phyloP scores from a whole-genome alignment of 35 echinoderm and acorn worm genomes.

The Nesometra sesokonis region DNA sequence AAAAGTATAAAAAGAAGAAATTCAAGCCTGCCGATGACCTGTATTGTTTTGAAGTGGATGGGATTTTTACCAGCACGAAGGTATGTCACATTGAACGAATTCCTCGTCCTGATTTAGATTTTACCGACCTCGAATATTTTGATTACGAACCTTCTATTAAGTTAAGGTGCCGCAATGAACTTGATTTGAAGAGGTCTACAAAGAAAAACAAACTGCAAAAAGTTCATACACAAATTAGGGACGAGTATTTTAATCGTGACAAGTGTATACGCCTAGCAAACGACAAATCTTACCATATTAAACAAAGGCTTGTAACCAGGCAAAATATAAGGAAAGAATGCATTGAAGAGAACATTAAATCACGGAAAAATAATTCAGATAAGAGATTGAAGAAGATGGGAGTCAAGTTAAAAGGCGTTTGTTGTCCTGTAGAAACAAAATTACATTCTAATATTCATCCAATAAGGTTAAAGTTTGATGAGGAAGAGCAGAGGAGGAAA shows the following conservation, averaged over 20 bases:
- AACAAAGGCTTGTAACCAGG: not conserved
- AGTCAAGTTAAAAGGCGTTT: not conserved
- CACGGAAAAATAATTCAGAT: not conserved
- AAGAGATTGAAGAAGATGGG: not conserved
- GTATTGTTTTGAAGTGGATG: not conserved
- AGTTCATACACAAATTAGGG: not conserved
- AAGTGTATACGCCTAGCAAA: not conserved
- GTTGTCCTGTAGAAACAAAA: not conserved
- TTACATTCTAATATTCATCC: not conserved
- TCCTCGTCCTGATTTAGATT: not conserved
- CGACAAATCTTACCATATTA: not conserved
- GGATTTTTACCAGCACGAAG: not conserved
- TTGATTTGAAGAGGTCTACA: not conserved
- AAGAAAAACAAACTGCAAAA: not conserved
- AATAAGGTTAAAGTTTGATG: not conserved
- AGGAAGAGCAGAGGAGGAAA: not conserved
- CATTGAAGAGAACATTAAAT: not conserved
- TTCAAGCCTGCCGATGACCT: not conserved
- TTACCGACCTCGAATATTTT: not conserved
- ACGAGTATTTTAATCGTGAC: not conserved
- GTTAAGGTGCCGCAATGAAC: not conserved
- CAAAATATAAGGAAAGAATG: not conserved
- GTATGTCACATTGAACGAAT: not conserved
- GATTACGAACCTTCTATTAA: not conserved
- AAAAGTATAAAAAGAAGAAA: not conserved